Evolutionary conservation across 92 coral and sea anemone species (phyloP), one percentile per base, ranked within the genome.

Genomic region (Zoanthus sansibaricus): DNA sequence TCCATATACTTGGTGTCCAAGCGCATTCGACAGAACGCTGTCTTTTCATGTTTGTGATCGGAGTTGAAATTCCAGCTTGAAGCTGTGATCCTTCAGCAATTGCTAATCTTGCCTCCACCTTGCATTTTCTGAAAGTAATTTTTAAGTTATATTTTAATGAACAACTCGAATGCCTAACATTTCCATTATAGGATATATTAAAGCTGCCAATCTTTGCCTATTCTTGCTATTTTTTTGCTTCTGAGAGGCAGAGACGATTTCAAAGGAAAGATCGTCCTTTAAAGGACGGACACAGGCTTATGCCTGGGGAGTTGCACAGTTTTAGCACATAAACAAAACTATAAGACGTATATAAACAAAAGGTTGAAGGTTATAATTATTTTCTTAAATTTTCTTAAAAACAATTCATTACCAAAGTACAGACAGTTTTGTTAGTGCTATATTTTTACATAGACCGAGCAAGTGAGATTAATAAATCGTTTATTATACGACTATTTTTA

Each of bases 341-440:
- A 16, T 61, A 61, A 61, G 69, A 61, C 69, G 69, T 30, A 61
- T 16, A 61, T 61, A 61, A 61, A 61, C 69, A n/a, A 61, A 61
- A 17, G 69, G 7, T 20, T 61, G 69, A 20, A 61, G 69, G 69
- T 61, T 61, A 20, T 61, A 16, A 61, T 16, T 61, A 16, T n/a
- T 61, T 61, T 61, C 69, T 61, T 61, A n/a, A 16, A 61, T 61
- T n/a, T 61, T 61, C 17, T 16, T 25, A 25, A 25, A 20, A 61
- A 61, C 69, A 61, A 61, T 20, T 61, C 9, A 61, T 61, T 61
- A 61, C 69, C 69, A 61, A 61, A 61, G 25, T 61, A 61, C 25
- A 61, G 31, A 61, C 69, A 61, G 69, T n/a, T 61, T n/a, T 61
- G 69, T 61, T 61, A 16, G 69, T 61, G 69, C 69, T 61, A 62